Evolutionary conservation across 2,113 vertebrate species (phyloP).

Genomic region (Lagenorhynchus albirostris): DNA sequence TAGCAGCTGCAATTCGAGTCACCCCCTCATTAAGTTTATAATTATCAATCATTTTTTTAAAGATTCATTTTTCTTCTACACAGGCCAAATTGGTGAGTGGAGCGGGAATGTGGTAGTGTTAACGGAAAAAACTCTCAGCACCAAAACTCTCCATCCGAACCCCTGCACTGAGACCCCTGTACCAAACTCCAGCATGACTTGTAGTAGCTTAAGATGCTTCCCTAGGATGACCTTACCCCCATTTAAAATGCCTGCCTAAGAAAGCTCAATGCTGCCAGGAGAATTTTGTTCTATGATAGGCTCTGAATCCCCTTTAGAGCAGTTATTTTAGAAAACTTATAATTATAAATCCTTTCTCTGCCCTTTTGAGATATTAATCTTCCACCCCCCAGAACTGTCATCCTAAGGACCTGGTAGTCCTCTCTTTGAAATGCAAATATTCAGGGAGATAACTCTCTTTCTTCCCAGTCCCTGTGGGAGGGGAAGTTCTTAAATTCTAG

Average conservation of each 20-base stretch:
- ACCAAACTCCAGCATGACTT: neutral
- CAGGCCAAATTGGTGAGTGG: neutral
- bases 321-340: neutral
- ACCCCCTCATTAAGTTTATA: neutral
- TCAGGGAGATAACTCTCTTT: neutral
- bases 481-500: neutral
- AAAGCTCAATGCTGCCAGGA: neutral
- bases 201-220: neutral
- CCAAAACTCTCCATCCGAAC: neutral
- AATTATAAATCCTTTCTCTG: neutral
- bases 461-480: neutral
- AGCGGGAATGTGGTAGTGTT: neutral
- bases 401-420: too few relatives aligned
- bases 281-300: neutral
- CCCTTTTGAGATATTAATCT: too few relatives aligned
- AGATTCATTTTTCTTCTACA: neutral
- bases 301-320: neutral
- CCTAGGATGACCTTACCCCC: neutral
- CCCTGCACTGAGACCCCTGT: neutral
- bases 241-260: neutral
- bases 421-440: neutral
- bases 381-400: neutral
- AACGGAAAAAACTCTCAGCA: neutral
- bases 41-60: neutral
- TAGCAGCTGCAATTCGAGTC: neutral